These are phyloP conservation scores for Cantharis flavilabris DNA, from an alignment of 2,888 invertebrate species.

Conservation along the genomic window DNA sequence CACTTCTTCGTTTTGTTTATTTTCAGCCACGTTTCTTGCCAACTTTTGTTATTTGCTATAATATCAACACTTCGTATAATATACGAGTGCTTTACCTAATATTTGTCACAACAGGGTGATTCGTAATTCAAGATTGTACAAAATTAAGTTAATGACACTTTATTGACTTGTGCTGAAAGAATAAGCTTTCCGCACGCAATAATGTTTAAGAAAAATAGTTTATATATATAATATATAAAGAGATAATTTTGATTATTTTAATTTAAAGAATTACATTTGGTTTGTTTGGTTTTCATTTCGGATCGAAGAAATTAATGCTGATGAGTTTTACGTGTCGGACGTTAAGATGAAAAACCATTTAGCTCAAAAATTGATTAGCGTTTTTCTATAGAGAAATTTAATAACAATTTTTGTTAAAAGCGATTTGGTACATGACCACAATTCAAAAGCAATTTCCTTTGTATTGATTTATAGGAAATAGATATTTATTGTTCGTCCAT, in stretches of 20 bases:
- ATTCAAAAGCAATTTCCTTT: slow-evolving; percentile 26
- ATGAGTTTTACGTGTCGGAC: neutral
- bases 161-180: too few relatives aligned
- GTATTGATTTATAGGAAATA: slow-evolving; percentile 24
- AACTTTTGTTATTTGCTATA: neutral
- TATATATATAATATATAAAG: too few relatives aligned
- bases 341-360: neutral
- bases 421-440: slow-evolving; percentile 19
- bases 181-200: too few relatives aligned
- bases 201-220: too few relatives aligned
- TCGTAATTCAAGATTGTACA: too few relatives aligned
- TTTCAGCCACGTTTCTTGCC: neutral
- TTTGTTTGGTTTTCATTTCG: neutral
- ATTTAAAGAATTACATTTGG: too few relatives aligned
- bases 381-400: neutral
- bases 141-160: too few relatives aligned
- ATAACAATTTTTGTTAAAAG: slow-evolving; percentile 1
- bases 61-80: neutral
- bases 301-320: neutral
- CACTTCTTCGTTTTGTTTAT: neutral
- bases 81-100: too few relatives aligned
- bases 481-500: slow-evolving; percentile 26
- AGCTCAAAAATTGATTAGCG: neutral
- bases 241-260: too few relatives aligned
- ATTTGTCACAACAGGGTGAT: too few relatives aligned